phyloP scores from a whole-genome alignment of 2,888 invertebrate species.

The Hyppa rectilinea region DNA sequence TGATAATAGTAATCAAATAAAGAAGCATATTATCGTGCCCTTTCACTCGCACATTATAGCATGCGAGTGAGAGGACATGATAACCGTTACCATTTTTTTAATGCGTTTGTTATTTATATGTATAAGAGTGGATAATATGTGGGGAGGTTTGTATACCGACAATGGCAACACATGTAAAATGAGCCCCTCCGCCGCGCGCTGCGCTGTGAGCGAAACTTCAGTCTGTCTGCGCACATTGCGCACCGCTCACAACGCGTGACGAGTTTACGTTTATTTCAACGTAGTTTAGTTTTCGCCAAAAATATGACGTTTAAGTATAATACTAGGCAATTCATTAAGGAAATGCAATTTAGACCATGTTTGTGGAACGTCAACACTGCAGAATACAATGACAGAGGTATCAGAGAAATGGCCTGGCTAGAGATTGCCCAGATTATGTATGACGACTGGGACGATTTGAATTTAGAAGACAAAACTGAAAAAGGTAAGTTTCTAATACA shows the following conservation, averaged over 20 bases:
- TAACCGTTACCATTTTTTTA: neutral
- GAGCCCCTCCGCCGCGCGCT: conserved; percentile 36
- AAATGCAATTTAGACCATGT: conserved; percentile 61
- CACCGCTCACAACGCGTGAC: conserved; percentile 17
- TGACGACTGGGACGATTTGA: conserved; percentile 59
- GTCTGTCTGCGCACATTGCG: conserved; percentile 50
- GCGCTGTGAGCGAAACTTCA: conserved; percentile 37
- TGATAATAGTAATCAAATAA: neutral
- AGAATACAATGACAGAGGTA: conserved; percentile 60
- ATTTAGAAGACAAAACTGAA: conserved; percentile 56
- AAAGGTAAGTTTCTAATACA: conserved; percentile 48
- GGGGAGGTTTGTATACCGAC: conserved; percentile 1
- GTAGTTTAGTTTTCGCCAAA: conserved; percentile 16
- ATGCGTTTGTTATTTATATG: too few relatives aligned
- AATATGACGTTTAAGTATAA: conserved; percentile 56
- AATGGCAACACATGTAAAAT: conserved; percentile 36
- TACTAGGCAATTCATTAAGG: conserved; percentile 59
- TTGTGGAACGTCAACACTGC: conserved; percentile 58
- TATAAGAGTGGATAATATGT: too few relatives aligned
- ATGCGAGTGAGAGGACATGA: neutral
- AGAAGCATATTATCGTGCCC: neutral
- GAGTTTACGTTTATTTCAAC: conserved; percentile 22
- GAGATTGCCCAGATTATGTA: conserved; percentile 60
- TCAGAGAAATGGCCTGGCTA: conserved; percentile 58
- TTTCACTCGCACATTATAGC: neutral